Conservation (phyloP, 2,113 vertebrate genomes). For the Takifugu flavidus region DNA sequence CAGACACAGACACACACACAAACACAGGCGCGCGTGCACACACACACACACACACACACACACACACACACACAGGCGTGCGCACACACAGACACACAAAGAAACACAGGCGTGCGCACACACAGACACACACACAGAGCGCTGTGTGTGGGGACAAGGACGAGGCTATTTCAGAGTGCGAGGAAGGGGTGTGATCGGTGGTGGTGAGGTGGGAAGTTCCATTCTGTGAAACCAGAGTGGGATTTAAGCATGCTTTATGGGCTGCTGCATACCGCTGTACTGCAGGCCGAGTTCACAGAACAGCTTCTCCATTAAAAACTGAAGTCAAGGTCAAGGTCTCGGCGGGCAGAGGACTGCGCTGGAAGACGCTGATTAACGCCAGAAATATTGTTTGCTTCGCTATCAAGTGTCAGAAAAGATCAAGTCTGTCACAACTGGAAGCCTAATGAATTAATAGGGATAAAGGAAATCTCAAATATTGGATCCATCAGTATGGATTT, state of each 20-base stretch:
- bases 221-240: slow-evolving; percentile 77
- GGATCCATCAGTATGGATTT: too few relatives aligned
- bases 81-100: slow-evolving; percentile 12
- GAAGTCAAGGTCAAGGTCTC: slow-evolving; percentile 74
- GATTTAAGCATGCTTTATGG: slow-evolving; percentile 75
- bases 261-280: slow-evolving; percentile 71
- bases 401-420: too few relatives aligned
- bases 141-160: slow-evolving; percentile 69
- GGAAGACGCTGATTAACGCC: too few relatives aligned
- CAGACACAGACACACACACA: slow-evolving; percentile 32
- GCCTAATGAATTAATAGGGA: too few relatives aligned
- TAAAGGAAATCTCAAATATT: too few relatives aligned
- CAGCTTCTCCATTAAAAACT: slow-evolving; percentile 67
- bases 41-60: slow-evolving; percentile 16
- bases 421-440: too few relatives aligned
- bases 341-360: neutral
- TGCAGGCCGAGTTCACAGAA: slow-evolving; percentile 61
- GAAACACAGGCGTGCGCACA: neutral
- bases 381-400: too few relatives aligned
- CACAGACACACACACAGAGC: slow-evolving; percentile 23
- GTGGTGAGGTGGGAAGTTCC: slow-evolving; percentile 33
- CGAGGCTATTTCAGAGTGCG: slow-evolving; percentile 78
- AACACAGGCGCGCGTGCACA: slow-evolving; percentile 28
- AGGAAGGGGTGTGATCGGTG: slow-evolving; percentile 49
- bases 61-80: slow-evolving; percentile 50